Base-by-base conservation (phyloP, 2,113 vertebrate genomes). In the Aspiorhynchus laticeps region DNA sequence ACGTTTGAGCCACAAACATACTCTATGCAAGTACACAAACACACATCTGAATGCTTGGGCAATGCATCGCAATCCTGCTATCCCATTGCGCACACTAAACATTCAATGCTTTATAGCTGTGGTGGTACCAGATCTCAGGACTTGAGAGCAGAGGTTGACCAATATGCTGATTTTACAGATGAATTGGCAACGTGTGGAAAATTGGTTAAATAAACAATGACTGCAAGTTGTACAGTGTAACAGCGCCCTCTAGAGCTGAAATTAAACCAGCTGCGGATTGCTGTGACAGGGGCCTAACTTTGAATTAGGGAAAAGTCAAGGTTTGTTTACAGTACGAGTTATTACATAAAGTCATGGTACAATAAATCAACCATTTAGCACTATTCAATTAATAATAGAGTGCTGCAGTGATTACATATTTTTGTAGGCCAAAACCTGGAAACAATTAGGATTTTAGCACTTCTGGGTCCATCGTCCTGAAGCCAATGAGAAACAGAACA, bases 21-120 rank as follows among this genome's bases (percentile, higher is more conserved):
- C 84, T 31, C 26, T 83, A 81, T 24, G 41, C 86, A 82, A 46
- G 77, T 17, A 38, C 38, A 46, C 26, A 53, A 59, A 56, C 59
- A 19, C 78, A 48, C 7, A 43, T 36, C 26, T 65, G n/a, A 65
- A 65, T 28, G 26, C 26, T 65, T 65, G 61, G 26, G 4, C 61
- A 14, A 65, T 12, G 61, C 61, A 28, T n/a, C 15, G 28, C 7
- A 21, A 12, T 69, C 3, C 1, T 67, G 14, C 28, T 33, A 43
- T 75, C 81, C 85, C 48, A 5, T 86, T 90, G 90, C 91, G 90
- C 90, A 90, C 82, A 86, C 84, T 87, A 19, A 59, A 9, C 21
- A 8, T 59, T 43, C 41, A 24, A 9, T 8, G 8, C 56, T n/a
- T n/a, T 10, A 9, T 28, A 6, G 12, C 61, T 65, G 26, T 15